phyloP scores from a whole-genome alignment of 2,888 invertebrate species.

The Labia minor region DNA sequence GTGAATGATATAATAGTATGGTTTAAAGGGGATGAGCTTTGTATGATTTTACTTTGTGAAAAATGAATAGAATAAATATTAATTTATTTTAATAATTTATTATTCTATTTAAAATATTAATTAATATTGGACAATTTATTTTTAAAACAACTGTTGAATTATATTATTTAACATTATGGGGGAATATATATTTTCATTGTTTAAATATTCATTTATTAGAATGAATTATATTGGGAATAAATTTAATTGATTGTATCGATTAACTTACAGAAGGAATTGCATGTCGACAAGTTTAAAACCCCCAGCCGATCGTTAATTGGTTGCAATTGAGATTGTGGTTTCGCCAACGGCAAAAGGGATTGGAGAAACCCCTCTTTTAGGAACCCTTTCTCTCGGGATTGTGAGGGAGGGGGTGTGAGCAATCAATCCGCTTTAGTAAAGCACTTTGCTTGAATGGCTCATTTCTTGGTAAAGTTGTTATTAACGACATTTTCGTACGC shows the following conservation, averaged over 20 bases:
- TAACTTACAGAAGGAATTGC: not conserved
- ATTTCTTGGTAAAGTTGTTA: not conserved
- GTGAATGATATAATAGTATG: no score
- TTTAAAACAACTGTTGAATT: no score
- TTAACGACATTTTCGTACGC: not conserved
- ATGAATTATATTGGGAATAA: not conserved
- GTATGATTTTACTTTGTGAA: no score
- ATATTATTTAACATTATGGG: no score
- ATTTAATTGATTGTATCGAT: not conserved
- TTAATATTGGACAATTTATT: no score
- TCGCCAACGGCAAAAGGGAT: not conserved
- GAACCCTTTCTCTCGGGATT: no score
- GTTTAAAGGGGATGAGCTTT: no score
- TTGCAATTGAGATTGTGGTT: not conserved
- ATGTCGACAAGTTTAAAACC: constrained; percentile 13
- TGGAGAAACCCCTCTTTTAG: not conserved
- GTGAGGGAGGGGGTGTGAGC: not conserved
- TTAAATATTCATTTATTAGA: no score
- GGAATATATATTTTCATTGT: no score
- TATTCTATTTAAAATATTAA: no score
- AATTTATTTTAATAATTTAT: no score
- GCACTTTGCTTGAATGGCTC: not conserved
- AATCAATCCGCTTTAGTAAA: not conserved
- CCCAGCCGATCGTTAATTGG: not conserved
- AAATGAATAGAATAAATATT: no score